Evolutionary conservation across 2,888 invertebrate species (phyloP), one percentile per base, ranked within the genome.

Genomic region (Heteromyza rotundicornis): DNA sequence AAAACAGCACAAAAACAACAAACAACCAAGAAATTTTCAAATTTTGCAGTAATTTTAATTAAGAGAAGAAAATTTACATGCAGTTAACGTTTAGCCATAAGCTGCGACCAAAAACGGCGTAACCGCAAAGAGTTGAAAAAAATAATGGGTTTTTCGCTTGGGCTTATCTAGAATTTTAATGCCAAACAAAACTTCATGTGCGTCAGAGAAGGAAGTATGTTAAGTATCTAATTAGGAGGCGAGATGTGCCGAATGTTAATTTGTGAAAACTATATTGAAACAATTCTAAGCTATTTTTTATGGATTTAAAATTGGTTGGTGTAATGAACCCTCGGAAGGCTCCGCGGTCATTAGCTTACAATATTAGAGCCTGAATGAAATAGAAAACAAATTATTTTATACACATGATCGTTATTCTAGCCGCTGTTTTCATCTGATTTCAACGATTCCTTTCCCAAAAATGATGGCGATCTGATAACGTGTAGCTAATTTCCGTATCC

Each of bases 21-120:
- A n/a, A 32, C 58, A 57, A 54, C n/a, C 24, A 56, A 44, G 32
- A 57, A 54, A 62, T 60, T 60, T 55, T 53, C 56, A 60, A 57
- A n/a, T n/a, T 58, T 62, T 63, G 60, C 57, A 57, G 50, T 62
- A 62, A 54, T 55, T 55, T 58, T 22, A 44, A 44, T 40, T 20
- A 22, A 53, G n/a, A n/a, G n/a, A n/a, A n/a, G n/a, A 52, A 53
- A 17, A 47, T 47, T 47, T 19, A 14, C 47, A 47, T 47, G 47
- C 47, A 47, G 14, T 17, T 47, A 19, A 5, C 14, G 47, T 19
- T 7, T n/a, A 19, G 19, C 14, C 17, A 47, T 19, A 20, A 47
- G 19, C 19, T 19, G 19, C 17, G 17, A 19, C 47, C 20, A 20
- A 40, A 47, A 47, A 47, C 47, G 19, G 19, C 20, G 32, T 32